phyloP scores from a whole-genome alignment of 30 jellyfish, hydroid and myxozoan species.

The Aurelia aurita region DNA sequence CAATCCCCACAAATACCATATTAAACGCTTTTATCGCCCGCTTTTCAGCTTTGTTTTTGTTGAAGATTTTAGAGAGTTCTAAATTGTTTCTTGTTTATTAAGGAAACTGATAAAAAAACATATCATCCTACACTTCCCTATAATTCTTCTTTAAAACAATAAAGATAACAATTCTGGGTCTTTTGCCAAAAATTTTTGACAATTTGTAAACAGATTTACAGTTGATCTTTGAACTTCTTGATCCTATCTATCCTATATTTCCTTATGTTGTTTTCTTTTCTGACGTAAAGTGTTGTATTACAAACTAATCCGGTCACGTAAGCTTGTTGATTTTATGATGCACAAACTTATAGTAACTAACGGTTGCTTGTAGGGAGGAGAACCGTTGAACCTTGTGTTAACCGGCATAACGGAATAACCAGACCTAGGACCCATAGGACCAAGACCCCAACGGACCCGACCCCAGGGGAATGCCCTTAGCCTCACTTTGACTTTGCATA shows the following conservation, averaged over 20 bases:
- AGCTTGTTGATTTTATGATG: background rate
- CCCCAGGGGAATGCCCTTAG: no score
- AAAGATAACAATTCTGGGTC: background rate
- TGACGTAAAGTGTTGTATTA: background rate
- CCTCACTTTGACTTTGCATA: no score
- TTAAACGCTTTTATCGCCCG: no score
- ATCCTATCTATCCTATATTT: background rate
- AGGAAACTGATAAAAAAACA: no score
- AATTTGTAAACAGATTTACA: background rate
- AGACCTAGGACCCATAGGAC: no score
- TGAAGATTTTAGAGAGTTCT: no score
- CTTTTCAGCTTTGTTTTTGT: no score
- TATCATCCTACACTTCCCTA: no score
- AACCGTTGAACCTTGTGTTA: background rate
- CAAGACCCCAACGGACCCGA: no score
- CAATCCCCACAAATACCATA: no score
- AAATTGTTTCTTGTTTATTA: no score
- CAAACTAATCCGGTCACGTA: background rate
- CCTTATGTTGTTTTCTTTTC: background rate
- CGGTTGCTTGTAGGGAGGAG: background rate
- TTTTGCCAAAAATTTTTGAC: constrained; percentile 4
- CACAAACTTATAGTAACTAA: background rate
- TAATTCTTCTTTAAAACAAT: background rate
- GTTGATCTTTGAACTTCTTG: background rate
- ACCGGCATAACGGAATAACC: no score